These are phyloP conservation scores for Exocentrus adspersus DNA, from an alignment of 2,888 invertebrate genomes.

Conservation along the genomic window DNA sequence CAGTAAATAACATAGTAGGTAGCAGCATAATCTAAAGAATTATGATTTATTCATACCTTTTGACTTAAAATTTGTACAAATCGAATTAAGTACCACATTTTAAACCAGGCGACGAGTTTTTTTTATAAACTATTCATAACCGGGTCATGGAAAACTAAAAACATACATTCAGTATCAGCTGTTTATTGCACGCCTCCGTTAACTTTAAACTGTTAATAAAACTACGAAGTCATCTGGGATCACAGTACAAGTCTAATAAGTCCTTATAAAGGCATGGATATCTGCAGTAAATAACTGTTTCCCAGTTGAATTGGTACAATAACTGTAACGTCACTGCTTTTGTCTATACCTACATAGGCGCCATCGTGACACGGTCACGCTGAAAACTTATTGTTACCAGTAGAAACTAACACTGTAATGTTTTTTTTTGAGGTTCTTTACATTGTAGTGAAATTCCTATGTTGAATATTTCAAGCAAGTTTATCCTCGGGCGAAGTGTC, in stretches of 20 bases:
- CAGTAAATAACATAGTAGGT: too few relatives aligned
- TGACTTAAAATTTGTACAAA: too few relatives aligned
- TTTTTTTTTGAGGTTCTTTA: neutral
- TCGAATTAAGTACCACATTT: too few relatives aligned
- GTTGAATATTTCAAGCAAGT: conserved; percentile 2
- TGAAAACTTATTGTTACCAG: conserved; percentile 9
- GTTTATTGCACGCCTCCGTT: neutral
- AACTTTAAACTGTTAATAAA: conserved; percentile 1
- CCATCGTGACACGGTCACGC: conserved; percentile 14
- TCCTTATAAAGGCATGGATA: conserved; percentile 15
- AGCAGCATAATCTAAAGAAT: too few relatives aligned
- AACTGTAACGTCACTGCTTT: conserved; percentile 17
- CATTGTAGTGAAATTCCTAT: neutral
- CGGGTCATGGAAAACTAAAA: neutral
- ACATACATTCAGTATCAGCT: neutral
- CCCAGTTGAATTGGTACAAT: conserved; percentile 17
- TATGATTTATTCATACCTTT: too few relatives aligned
- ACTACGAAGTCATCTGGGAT: conserved; percentile 7
- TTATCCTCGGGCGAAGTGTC: neutral
- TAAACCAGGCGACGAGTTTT: too few relatives aligned
- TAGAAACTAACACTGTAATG: conserved; percentile 6
- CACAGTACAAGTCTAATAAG: neutral
- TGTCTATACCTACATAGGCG: conserved; percentile 14
- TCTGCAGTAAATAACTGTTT: conserved; percentile 17
- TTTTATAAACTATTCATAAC: too few relatives aligned